A percentile compares a stretch with the other conserved stretches of the same genome.
phyloP scores from a whole-genome alignment of 1,140 invertebrate species.

The Brachionus asplanchnoidis region DNA sequence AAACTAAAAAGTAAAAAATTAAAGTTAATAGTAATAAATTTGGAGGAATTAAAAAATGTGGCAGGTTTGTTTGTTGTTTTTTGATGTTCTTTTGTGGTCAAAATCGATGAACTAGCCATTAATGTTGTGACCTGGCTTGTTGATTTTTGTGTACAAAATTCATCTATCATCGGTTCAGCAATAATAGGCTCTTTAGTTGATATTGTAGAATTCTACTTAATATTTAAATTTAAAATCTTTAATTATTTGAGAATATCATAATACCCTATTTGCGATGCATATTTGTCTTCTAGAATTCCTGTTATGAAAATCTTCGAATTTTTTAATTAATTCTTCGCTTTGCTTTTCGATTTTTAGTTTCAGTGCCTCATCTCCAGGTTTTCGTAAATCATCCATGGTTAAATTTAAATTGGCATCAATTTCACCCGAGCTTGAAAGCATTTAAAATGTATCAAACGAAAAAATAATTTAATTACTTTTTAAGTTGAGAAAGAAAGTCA shows the following conservation, averaged over 20 bases:
- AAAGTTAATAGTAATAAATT: too few species aligned
- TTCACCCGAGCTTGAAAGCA: not conserved
- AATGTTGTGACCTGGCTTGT: not conserved
- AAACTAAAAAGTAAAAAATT: too few species aligned
- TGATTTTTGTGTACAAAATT: not conserved
- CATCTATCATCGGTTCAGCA: not conserved
- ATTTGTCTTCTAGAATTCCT: not conserved
- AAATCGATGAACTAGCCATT: too few species aligned
- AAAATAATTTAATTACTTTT: not conserved
- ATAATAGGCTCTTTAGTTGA: not conserved
- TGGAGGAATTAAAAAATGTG: too few species aligned
- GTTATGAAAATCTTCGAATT: slow-evolving; percentile 1
- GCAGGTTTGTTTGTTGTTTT: too few species aligned
- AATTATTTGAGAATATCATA: not conserved
- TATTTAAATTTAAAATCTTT: not conserved
- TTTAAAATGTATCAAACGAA: not conserved
- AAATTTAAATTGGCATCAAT: not conserved
- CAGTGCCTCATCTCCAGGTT: not conserved
- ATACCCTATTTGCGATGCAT: not conserved
- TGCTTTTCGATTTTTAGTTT: not conserved
- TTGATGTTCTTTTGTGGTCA: too few species aligned
- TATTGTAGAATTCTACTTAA: not conserved
- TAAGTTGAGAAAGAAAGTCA: not conserved
- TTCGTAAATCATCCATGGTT: not conserved
- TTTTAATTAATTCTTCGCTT: not conserved